phyloP scores from a whole-genome alignment of 2,888 invertebrate species.

The Morpho achilles region DNA sequence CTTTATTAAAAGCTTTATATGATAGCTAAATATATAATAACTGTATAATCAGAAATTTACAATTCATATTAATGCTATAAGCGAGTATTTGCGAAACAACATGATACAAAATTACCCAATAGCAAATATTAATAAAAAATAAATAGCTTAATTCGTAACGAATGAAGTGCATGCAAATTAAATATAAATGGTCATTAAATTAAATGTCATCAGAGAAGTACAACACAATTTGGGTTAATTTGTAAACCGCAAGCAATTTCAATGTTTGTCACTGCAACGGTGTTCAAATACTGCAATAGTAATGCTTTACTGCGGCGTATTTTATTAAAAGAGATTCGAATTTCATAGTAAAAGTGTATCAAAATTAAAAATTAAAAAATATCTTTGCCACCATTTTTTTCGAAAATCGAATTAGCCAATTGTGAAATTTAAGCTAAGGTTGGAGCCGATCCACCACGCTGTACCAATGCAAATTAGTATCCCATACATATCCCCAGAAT shows the following conservation, averaged over 20 bases:
- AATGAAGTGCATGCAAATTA: conserved; percentile 4
- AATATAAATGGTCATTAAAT: conserved; percentile 12
- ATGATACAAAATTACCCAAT: background rate
- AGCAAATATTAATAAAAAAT: conserved; percentile 1
- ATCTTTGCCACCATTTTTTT: too few relatives aligned
- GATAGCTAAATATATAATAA: too few relatives aligned
- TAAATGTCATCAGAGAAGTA: conserved; percentile 12
- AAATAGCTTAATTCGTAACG: conserved; percentile 1
- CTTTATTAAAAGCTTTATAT: too few relatives aligned
- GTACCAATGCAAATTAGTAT: too few relatives aligned
- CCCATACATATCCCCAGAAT: too few relatives aligned
- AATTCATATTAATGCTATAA: too few relatives aligned
- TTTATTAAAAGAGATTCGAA: background rate
- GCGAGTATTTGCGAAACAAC: background rate
- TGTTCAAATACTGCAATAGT: conserved; percentile 13
- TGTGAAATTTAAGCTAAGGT: too few relatives aligned
- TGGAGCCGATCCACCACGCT: too few relatives aligned
- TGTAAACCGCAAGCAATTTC: conserved; percentile 12
- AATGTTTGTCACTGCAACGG: conserved; percentile 12
- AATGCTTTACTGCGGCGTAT: conserved; percentile 12
- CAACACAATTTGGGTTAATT: conserved; percentile 10
- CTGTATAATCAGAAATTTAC: too few relatives aligned
- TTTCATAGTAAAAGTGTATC: too few relatives aligned
- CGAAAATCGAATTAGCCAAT: too few relatives aligned
- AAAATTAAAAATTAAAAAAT: too few relatives aligned